Conservation (phyloP, 2,888 invertebrate genomes). For the Habroteleia sp. region DNA sequence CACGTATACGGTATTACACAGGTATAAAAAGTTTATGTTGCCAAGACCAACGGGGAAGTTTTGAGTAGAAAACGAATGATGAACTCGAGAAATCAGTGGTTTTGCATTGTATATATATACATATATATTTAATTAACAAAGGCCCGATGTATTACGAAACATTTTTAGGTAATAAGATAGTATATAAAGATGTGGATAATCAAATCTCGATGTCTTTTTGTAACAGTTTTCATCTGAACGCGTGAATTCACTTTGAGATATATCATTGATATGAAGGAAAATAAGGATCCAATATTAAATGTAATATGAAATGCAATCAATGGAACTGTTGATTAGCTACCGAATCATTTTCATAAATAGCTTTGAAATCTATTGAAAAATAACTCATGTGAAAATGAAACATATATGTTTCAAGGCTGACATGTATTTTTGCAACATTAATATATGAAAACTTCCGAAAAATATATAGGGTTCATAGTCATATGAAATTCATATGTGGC, state of each 20-base stretch:
- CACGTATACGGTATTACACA: constrained; percentile 50
- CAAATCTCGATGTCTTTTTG: constrained; percentile 1
- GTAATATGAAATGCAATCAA: background rate
- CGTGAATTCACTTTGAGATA: constrained; percentile 2
- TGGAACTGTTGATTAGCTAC: too few relatives aligned
- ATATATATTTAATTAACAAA: constrained; percentile 59
- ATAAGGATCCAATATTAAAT: background rate
- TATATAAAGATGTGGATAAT: constrained; percentile 41
- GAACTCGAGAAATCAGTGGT: constrained; percentile 32
- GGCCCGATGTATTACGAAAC: constrained; percentile 55
- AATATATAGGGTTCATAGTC: too few relatives aligned
- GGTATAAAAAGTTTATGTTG: too few relatives aligned
- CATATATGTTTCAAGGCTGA: too few relatives aligned
- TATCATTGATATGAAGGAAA: background rate
- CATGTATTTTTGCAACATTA: too few relatives aligned
- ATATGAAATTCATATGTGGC: too few relatives aligned
- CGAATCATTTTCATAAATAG: too few relatives aligned
- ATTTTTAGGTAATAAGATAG: constrained; percentile 56
- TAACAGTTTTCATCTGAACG: background rate
- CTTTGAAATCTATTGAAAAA: too few relatives aligned
- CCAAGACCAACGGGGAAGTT: constrained; percentile 6
- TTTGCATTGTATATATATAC: constrained; percentile 58
- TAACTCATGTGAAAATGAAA: too few relatives aligned
- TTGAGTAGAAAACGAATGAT: constrained; percentile 7
- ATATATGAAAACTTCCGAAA: too few relatives aligned